Base-by-base conservation (phyloP, 2,888 invertebrate genomes). In the Gymnocheta viridis region DNA sequence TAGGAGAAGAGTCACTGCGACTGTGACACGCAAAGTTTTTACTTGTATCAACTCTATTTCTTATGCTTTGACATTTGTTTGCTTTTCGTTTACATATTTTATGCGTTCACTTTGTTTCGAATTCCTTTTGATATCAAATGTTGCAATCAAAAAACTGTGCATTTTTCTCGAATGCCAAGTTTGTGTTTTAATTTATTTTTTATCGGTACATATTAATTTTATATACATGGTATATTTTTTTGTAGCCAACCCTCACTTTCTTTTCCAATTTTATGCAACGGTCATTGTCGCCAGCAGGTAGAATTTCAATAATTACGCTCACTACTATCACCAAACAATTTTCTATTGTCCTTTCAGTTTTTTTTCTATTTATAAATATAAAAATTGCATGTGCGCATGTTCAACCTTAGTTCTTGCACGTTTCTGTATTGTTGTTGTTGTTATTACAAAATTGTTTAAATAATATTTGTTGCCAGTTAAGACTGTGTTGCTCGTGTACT, bases 211-310 rank as follows among this genome's bases (percentile, higher is more conserved):
- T n/a, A 22, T 56, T 66, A 17, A 44, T 0, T 49, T 60, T 38
- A 4, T 38, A n/a, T 41, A 41, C 10, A 12, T 47, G 6, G 0
- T 19, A 9, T 27, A 12, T 27, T 74, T 64, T 54, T 74, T 32
- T 56, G 29, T 32, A 67, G 2, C 27, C 9, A 77, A 60, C 47
- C 58, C 47, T 77, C 47, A 17, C 47, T 66, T 29, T 49, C 2
- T 38, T 58, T 49, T 38, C 4, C n/a, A 70, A 62, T 73, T 82
- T 82, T 82, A 78, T 78, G 77, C 78, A 82, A 70, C 60, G 77
- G 82, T 82, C 82, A 82, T 72, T 82, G 82, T 82, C 82, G 82
- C 67, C 82, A 78, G 67, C 82, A 82, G 82, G 82, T 82, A 82
- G 19, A 32, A 35, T 60, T 78, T 62, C 10, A 41, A 47, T 27